phyloP scores from a whole-genome alignment of 2,888 invertebrate species.

The Conchocele bisecta region DNA sequence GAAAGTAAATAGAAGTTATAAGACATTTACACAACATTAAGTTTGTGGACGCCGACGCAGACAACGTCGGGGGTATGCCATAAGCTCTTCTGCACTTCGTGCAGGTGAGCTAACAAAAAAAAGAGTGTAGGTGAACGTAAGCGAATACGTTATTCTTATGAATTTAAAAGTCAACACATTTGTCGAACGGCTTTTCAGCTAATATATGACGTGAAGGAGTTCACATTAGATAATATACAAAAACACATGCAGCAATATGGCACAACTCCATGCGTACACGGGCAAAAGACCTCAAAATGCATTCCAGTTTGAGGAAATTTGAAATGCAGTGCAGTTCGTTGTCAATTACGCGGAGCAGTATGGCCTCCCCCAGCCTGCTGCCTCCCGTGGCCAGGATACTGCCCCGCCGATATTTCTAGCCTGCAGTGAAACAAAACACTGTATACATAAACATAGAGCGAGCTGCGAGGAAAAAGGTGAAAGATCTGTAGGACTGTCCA shows the following conservation, averaged over 20 bases:
- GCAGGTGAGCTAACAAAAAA: too few species aligned
- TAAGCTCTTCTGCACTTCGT: too few species aligned
- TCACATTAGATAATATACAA: not conserved
- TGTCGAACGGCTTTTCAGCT: slow-evolving; percentile 11
- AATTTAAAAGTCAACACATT: too few species aligned
- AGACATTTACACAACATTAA: too few species aligned
- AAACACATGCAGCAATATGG: slow-evolving; percentile 4
- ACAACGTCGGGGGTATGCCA: too few species aligned
- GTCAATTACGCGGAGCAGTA: slow-evolving; percentile 10
- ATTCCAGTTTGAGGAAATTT: slow-evolving; percentile 1
- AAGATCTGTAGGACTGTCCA: slow-evolving; percentile 4
- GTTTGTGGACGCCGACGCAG: too few species aligned
- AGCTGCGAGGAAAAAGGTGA: not conserved
- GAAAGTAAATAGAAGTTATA: too few species aligned
- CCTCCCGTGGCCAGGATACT: not conserved
- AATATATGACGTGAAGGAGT: not conserved
- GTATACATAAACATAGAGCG: not conserved
- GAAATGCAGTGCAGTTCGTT: slow-evolving; percentile 9
- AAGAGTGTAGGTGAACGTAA: too few species aligned
- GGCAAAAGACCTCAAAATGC: slow-evolving; percentile 17
- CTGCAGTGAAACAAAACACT: slow-evolving; percentile 5
- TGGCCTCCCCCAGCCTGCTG: slow-evolving; percentile 12
- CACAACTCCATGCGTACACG: not conserved
- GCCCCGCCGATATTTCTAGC: slow-evolving; percentile 1
- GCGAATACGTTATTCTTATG: too few species aligned